Evolutionary conservation across 35 echinoderm and acorn worm species (phyloP), one percentile per base, ranked within the genome.

Genomic region (Stichopus chloronotus): DNA sequence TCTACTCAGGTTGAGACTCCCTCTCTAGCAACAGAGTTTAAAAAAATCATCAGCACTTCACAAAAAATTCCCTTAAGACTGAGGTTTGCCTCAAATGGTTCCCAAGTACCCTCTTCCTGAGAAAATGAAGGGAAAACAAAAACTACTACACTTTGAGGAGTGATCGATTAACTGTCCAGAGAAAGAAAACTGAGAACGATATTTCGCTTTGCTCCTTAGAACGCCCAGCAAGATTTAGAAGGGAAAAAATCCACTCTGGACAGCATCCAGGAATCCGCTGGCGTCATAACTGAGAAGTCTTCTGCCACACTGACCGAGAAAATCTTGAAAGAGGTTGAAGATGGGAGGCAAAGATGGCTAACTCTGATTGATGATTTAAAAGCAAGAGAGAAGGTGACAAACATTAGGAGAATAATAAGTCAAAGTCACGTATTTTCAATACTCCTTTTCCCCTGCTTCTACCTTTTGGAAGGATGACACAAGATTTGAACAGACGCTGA

Each of bases 311-410:
- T 90, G 24, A 86, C 74, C 4, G 92, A 93, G 56, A 87, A 81
- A 25, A 76, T 96, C 5, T 77, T 68, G 52, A 90, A 78, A 17
- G 96, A 98, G 56, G 72, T 92, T 4, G 88, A 81, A 59, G 78
- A 84, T n/a, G 43, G 94, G 53, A 80, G 56, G 0, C 88, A 92
- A 14, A 93, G 94, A 77, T 98, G 96, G 96, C 76, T 84, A 7
- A 25, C 65, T 3, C 72, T 92, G 57, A 78, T 90, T 74, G 86
- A 93, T 5, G 90, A 98, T 24, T 59, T 98, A 8, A 78, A 76
- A 61, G 85, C 90, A 16, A 94, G 63, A 52, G 92, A 95, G 59
- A 98, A 96, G 96, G 92, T 96, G 69, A 76, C 59, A 89, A 61
- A 21, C 59, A 57, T 5, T 9, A 79, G 43, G n/a, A 52, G n/a